These are phyloP conservation scores for Fissipunctia ypsillon DNA, from an alignment of 2,888 invertebrate species.

Conservation along the genomic window DNA sequence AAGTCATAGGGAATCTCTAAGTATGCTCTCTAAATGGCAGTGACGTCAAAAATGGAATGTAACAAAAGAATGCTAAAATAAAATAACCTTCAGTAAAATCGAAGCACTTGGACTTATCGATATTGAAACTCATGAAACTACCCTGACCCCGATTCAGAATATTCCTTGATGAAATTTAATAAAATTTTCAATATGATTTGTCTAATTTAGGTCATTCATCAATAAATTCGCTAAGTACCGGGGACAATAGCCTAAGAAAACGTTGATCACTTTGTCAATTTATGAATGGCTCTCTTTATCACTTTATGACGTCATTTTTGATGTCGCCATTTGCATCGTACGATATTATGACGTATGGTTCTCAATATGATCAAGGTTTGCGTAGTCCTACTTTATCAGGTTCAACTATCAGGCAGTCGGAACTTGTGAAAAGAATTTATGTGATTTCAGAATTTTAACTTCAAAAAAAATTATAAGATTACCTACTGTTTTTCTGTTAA, in stretches of 20 bases:
- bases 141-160: slow-evolving; percentile 15
- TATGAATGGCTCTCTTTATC: slow-evolving; percentile 15
- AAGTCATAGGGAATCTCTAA: not conserved
- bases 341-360: slow-evolving; percentile 19
- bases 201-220: slow-evolving; percentile 6
- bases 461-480: no score
- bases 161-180: not conserved
- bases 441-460: no score
- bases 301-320: slow-evolving; percentile 16
- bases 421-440: not conserved
- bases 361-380: slow-evolving; percentile 23
- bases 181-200: not conserved
- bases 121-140: slow-evolving; percentile 5
- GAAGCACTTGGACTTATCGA: slow-evolving; percentile 8
- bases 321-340: slow-evolving; percentile 29
- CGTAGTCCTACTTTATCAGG: not conserved
- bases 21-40: not conserved
- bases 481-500: no score
- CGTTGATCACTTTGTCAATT: slow-evolving; percentile 2
- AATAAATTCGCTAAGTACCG: slow-evolving; percentile 5
- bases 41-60: not conserved
- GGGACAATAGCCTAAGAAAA: not conserved
- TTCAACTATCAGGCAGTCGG: not conserved
- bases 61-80: slow-evolving; percentile 17
- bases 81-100: slow-evolving; percentile 11